Conservation (phyloP, 2,797 vertebrate species). For the Lacerta bilineata region DNA sequence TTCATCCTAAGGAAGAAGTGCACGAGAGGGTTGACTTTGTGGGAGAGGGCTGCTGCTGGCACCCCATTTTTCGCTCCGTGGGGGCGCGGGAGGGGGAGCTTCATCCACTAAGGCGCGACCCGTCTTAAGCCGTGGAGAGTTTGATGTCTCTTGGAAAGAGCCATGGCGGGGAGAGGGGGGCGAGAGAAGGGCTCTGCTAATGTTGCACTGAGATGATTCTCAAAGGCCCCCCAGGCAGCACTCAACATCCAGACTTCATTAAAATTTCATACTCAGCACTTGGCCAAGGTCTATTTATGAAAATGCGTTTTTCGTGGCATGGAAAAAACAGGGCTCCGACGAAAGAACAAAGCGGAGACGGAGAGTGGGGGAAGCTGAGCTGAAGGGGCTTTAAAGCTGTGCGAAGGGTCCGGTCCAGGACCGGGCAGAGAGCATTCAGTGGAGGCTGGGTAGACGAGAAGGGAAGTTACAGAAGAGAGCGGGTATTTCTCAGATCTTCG, state of each 20-base stretch:
- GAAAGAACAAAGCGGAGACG: constrained; percentile 78
- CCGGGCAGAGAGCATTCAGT: not conserved
- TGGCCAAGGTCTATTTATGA: constrained; percentile 98
- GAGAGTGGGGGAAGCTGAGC: constrained; percentile 72
- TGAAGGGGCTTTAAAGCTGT: not conserved
- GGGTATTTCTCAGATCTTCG: not conserved
- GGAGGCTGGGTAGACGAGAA: not conserved
- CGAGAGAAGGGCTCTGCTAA: constrained; percentile 84
- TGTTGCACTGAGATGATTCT: constrained; percentile 89
- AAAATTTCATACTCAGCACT: constrained; percentile 93
- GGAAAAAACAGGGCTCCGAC: constrained; percentile 84
- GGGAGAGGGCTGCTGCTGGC: not conserved
- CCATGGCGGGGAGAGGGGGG: constrained; percentile 52
- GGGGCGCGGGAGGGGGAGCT: not conserved
- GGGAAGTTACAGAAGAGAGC: no score
- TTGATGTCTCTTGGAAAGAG: constrained; percentile 56
- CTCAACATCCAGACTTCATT: constrained; percentile 95
- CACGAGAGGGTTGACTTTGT: not conserved
- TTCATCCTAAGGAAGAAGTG: not conserved
- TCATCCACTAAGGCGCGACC: not conserved
- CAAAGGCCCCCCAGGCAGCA: constrained; percentile 89
- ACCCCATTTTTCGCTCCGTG: not conserved
- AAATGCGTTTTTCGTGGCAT: constrained; percentile 91
- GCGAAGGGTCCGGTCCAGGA: not conserved
- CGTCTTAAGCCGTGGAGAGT: constrained; percentile 42